These are phyloP conservation scores for Chaetorhynchus papuensis DNA, from an alignment of 2,113 vertebrate species.

Conservation along the genomic window DNA sequence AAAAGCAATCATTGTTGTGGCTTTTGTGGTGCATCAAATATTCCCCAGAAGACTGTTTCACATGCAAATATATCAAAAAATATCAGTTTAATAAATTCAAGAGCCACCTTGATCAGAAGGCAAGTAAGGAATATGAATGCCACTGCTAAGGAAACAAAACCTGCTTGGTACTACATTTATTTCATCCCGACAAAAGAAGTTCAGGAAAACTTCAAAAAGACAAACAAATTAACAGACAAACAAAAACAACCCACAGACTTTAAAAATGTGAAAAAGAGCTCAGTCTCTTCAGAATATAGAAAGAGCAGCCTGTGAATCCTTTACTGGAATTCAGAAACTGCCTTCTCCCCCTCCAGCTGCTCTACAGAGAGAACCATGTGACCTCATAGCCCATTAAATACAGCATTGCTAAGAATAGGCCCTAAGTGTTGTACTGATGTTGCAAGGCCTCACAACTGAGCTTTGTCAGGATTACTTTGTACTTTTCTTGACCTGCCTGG, in stretches of 20 bases:
- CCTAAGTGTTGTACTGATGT: background rate
- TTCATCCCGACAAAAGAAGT: background rate
- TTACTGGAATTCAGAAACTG: background rate
- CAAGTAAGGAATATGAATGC: background rate
- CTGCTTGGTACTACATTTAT: background rate
- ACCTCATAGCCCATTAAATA: background rate
- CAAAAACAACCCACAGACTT: background rate
- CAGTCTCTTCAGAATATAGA: background rate
- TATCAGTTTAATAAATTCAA: background rate
- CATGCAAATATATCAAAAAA: background rate
- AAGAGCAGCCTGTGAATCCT: background rate
- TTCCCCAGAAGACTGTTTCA: background rate
- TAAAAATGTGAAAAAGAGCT: background rate
- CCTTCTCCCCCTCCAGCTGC: background rate
- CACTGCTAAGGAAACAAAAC: background rate
- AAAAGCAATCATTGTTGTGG: background rate
- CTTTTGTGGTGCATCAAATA: background rate
- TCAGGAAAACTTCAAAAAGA: background rate
- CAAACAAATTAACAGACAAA: background rate
- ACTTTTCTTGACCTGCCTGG: background rate
- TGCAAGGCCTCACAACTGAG: background rate
- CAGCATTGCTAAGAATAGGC: background rate
- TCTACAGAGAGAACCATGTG: background rate
- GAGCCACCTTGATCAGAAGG: background rate
- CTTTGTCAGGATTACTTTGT: background rate